These are phyloP conservation scores for Gobiocypris rarus DNA, from an alignment of 2,113 vertebrate genomes.

Conservation along the genomic window DNA sequence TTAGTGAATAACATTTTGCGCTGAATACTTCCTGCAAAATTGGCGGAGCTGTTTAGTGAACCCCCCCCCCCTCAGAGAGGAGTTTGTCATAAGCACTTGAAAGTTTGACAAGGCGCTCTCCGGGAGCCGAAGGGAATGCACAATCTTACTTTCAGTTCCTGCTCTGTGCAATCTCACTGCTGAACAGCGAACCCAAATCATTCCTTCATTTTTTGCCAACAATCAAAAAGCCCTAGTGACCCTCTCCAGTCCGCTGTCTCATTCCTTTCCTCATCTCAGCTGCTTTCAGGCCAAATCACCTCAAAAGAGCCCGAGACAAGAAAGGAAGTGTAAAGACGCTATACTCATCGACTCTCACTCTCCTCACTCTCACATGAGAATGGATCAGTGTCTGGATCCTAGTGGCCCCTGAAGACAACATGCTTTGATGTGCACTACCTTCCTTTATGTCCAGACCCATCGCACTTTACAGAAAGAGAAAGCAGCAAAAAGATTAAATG, in stretches of 20 bases:
- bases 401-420: conserved; percentile 43
- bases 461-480: conserved; percentile 31
- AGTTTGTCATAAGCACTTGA: conserved; percentile 10
- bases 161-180: conserved; percentile 12
- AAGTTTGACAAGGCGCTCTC: conserved; percentile 11
- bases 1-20: not conserved
- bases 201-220: conserved; percentile 20
- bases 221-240: conserved; percentile 32
- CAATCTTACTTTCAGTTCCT: conserved; percentile 7
- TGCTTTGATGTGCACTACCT: conserved; percentile 55
- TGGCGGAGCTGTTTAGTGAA: not conserved
- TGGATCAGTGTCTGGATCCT: conserved; percentile 22
- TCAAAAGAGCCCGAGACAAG: conserved; percentile 25
- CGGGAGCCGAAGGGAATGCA: not conserved
- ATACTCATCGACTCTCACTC: conserved; percentile 42
- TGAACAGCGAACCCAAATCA: conserved; percentile 20
- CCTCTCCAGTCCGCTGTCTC: conserved; percentile 11
- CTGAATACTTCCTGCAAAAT: not conserved
- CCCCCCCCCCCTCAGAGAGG: not conserved
- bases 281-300: conserved; percentile 34
- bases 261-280: conserved; percentile 14
- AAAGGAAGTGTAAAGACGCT: conserved; percentile 38
- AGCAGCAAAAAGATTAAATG: conserved; percentile 34
- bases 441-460: conserved; percentile 48
- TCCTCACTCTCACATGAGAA: conserved; percentile 43